Conservation (phyloP, 2,113 vertebrate genomes). For the Charina bottae region DNA sequence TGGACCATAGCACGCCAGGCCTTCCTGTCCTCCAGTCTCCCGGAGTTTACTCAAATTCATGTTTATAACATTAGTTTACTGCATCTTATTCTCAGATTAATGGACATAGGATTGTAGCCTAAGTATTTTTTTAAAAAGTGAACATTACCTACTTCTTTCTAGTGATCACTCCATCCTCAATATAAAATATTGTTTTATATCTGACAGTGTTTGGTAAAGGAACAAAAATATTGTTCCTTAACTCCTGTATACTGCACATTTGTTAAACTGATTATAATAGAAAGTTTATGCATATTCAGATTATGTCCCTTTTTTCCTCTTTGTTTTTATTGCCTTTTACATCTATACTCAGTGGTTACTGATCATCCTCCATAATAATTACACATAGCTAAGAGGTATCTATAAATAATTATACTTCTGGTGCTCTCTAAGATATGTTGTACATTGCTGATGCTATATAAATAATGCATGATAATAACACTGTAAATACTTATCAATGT, state of each 20-base stretch:
- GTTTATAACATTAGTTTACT: neutral
- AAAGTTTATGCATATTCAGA: neutral
- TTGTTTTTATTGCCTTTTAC: neutral
- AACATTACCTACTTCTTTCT: neutral
- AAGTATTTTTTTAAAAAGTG: neutral
- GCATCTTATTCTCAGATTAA: neutral
- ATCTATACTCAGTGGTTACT: neutral
- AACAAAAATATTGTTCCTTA: neutral
- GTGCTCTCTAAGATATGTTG: neutral
- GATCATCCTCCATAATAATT: neutral
- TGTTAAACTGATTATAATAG: neutral
- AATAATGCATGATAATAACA: slow-evolving; percentile 10
- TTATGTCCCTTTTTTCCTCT: neutral
- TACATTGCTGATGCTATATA: slow-evolving; percentile 2
- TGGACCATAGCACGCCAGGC: too few relatives aligned
- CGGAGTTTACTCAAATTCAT: too few relatives aligned
- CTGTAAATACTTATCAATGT: neutral
- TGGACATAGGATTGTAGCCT: neutral
- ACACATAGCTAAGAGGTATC: neutral
- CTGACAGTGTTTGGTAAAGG: neutral
- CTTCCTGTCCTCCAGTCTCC: too few relatives aligned
- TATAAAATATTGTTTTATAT: neutral
- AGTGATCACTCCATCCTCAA: neutral
- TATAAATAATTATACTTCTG: neutral
- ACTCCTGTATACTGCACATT: too few relatives aligned